A percentile compares a stretch with the other conserved stretches of the same genome.
These are phyloP conservation scores for Pristionchus entomophagus DNA, from an alignment of 2,888 invertebrate species.

Conservation along the genomic window DNA sequence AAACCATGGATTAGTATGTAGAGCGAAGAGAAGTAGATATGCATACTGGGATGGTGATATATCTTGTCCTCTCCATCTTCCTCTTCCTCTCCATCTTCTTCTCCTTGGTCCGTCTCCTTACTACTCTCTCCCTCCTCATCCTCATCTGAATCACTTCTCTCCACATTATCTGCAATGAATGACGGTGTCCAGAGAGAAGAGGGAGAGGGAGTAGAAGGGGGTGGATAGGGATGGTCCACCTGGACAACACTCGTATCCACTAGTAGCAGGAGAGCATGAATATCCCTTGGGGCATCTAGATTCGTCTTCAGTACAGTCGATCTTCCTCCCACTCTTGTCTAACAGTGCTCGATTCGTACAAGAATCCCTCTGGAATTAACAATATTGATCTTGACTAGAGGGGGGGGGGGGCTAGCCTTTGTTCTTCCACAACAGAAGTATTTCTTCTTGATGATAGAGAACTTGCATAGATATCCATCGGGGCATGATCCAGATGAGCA, in stretches of 20 bases:
- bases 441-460: constrained; percentile 46
- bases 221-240: background rate
- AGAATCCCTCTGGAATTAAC: background rate
- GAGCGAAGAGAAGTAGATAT: background rate
- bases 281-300: constrained; percentile 10
- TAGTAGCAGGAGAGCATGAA: background rate
- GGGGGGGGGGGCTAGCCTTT: background rate
- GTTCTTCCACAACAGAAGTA: constrained; percentile 45
- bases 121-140: background rate
- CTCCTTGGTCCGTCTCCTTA: background rate
- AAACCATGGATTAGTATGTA: background rate
- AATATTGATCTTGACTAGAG: background rate
- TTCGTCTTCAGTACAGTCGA: constrained; percentile 5
- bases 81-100: constrained; percentile 4
- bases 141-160: background rate
- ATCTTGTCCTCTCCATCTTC: background rate
- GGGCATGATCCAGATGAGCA: constrained; percentile 62
- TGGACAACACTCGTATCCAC: constrained; percentile 32
- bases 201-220: too few relatives aligned
- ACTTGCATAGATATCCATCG: constrained; percentile 63
- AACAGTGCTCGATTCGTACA: background rate
- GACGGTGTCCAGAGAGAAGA: background rate
- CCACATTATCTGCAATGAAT: background rate
- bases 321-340: constrained; percentile 6
- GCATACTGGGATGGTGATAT: background rate